Evolutionary conservation across 2,888 invertebrate species (phyloP).

Genomic region (Catocala sponsa): DNA sequence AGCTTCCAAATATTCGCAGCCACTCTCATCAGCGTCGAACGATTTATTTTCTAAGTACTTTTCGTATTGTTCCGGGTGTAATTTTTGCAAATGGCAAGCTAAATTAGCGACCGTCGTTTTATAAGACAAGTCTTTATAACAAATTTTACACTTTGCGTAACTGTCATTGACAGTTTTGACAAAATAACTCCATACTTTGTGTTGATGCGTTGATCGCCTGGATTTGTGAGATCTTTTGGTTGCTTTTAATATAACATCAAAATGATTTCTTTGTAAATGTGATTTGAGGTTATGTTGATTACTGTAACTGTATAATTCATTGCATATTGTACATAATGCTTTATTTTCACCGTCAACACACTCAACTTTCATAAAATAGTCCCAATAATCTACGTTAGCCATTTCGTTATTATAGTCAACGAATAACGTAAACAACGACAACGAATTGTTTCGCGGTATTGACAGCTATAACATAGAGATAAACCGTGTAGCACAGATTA

Average conservation of each 20-base stretch:
- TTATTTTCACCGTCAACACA: not conserved
- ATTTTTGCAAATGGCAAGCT: not conserved
- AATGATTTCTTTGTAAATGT: conserved; percentile 10
- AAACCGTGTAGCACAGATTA: too few relatives aligned
- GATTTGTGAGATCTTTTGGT: too few relatives aligned
- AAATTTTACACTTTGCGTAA: conserved; percentile 13
- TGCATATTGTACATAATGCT: conserved; percentile 10
- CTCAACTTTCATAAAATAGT: conserved; percentile 2
- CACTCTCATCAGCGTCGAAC: too few relatives aligned
- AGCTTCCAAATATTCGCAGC: not conserved
- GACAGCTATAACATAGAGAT: too few relatives aligned
- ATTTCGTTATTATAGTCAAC: conserved; percentile 3
- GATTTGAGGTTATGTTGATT: conserved; percentile 12
- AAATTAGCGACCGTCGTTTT: conserved; percentile 6
- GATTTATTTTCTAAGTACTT: not conserved
- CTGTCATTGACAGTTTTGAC: not conserved
- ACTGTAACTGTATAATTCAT: conserved; percentile 1
- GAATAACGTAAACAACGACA: too few relatives aligned
- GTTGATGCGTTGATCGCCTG: too few relatives aligned
- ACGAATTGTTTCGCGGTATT: too few relatives aligned
- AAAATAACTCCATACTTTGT: too few relatives aligned
- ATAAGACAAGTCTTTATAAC: conserved; percentile 3
- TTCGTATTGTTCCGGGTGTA: conserved; percentile 2
- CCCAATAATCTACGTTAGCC: not conserved
- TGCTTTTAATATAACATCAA: not conserved